Evolutionary conservation across 2,797 vertebrate genomes (phyloP), one percentile per base, ranked within the genome.

Genomic region (Hafferia zeledoni): DNA sequence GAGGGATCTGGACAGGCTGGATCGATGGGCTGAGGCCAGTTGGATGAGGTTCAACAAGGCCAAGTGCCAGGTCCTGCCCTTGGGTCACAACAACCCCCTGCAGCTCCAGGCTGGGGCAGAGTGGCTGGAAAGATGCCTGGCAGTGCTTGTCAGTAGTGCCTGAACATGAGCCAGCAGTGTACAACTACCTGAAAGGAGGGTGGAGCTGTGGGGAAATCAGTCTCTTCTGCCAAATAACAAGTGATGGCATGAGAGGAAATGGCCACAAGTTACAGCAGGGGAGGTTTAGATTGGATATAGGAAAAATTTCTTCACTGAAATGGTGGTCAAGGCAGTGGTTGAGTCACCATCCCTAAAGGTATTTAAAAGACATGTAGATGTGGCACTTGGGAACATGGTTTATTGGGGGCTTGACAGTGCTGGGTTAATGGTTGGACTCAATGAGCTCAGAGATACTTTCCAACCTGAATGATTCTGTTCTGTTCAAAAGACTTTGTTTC

Each of bases 401-500:
- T 22, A 44, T 14, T 52, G 22, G 46, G 18, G 53, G 25, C 11
- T 67, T 83, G 43, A 43, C 39, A n/a, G 37, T 76, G 23, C 27
- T 89, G 74, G 18, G 9, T 67, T 84, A 67, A 47, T 47, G 31
- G 52, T 53, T 71, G 46, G 53, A 84, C 31, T 84, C 13, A 1
- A 12, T 41, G 59, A 84, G 25, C 80, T 72, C 67, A 53, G 53
- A 72, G 70, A 33, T 84, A 43, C 16, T 72, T 83, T 47, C 59
- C 46, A 65, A 43, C 71, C 33, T 60, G 23, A 78, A 56, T 4
- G 2, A 56, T 43, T 74, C 70, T 90, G 24, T 81, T 80, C 52
- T 71, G 5, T 59, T 53, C 41, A 60, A 80, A 95, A 79, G 35
- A 71, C 86, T 82, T 76, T 59, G 27, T 82, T 94, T 93, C 92